Percentiles rank a stretch among this genome's conserved stretches.
These are phyloP conservation scores for Ellobium chinense DNA, from an alignment of 2,888 invertebrate genomes.

Conservation along the genomic window DNA sequence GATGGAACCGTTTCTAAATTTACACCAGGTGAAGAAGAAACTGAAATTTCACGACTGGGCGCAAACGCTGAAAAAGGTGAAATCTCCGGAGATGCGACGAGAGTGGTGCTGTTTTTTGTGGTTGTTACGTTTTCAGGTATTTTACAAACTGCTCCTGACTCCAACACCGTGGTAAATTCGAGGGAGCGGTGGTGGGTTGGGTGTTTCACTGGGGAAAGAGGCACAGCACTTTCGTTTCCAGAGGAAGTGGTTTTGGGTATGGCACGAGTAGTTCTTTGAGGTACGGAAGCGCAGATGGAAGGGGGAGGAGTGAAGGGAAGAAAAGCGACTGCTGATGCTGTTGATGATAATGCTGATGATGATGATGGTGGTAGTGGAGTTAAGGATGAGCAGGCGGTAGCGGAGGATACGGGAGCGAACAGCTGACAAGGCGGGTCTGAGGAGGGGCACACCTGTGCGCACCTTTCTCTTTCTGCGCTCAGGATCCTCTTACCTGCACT, in stretches of 20 bases:
- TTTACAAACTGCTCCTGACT: no score
- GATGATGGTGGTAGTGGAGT: conserved; percentile 49
- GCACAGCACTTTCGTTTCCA: no score
- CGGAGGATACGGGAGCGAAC: conserved; percentile 73
- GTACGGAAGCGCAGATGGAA: conserved; percentile 67
- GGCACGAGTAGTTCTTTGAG: conserved; percentile 35
- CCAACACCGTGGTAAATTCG: no score
- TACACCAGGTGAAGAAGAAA: background rate
- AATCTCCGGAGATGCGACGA: conserved; percentile 58
- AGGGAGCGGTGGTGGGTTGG: no score
- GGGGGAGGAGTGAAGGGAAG: conserved; percentile 75
- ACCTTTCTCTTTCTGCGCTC: conserved; percentile 92
- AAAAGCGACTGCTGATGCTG: conserved; percentile 40
- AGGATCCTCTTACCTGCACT: conserved; percentile 92
- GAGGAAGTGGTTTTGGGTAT: no score
- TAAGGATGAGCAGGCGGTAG: conserved; percentile 71
- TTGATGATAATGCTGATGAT: conserved; percentile 59
- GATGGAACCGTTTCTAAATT: background rate
- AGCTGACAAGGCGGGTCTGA: conserved; percentile 80
- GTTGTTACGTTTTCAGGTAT: no score
- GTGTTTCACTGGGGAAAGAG: no score
- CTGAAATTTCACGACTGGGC: background rate
- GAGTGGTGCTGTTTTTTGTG: no score
- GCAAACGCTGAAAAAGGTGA: conserved; percentile 17
- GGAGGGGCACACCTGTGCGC: conserved; percentile 87